Percentiles rank a stretch among this genome's conserved stretches.
Evolutionary conservation across 1,140 invertebrate genomes (phyloP).

Genomic region (Dinoponera quadriceps): DNA sequence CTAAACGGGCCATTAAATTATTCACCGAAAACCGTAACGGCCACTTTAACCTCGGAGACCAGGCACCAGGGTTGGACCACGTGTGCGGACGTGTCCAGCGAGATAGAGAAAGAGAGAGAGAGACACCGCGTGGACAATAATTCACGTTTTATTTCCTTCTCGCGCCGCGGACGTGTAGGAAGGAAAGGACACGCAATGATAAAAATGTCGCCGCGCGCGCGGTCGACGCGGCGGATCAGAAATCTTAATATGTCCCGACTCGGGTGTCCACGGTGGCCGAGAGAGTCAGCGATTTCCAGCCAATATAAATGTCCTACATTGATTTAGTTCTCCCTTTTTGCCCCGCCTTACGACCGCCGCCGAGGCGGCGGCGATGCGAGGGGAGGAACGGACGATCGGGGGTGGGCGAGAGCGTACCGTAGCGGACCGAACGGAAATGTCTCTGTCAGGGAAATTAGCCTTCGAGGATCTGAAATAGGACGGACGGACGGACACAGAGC

Average conservation of each 20-base stretch:
- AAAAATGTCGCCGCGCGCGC: conserved; percentile 77
- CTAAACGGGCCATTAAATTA: conserved; percentile 61
- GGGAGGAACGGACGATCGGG: background rate
- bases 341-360: conserved; percentile 30
- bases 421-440: conserved; percentile 66
- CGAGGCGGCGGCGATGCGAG: conserved; percentile 20
- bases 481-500: conserved; percentile 21
- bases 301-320: conserved; percentile 85
- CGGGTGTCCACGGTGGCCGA: conserved; percentile 73
- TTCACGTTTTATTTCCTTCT: conserved; percentile 78
- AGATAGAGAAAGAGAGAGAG: background rate
- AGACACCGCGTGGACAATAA: conserved; percentile 78
- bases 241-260: conserved; percentile 84
- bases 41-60: conserved; percentile 29
- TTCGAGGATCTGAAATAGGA: conserved; percentile 67
- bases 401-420: conserved; percentile 10
- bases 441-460: conserved; percentile 75
- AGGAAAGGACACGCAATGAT: conserved; percentile 77
- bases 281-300: conserved; percentile 82
- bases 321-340: conserved; percentile 78
- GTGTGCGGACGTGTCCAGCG: conserved; percentile 13
- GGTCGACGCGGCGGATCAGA: conserved; percentile 78
- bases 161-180: conserved; percentile 19
- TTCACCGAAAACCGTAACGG: conserved; percentile 61
- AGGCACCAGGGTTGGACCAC: conserved; percentile 3